phyloP scores from a whole-genome alignment of 2,113 vertebrate species.

The Corythornis cristatus region DNA sequence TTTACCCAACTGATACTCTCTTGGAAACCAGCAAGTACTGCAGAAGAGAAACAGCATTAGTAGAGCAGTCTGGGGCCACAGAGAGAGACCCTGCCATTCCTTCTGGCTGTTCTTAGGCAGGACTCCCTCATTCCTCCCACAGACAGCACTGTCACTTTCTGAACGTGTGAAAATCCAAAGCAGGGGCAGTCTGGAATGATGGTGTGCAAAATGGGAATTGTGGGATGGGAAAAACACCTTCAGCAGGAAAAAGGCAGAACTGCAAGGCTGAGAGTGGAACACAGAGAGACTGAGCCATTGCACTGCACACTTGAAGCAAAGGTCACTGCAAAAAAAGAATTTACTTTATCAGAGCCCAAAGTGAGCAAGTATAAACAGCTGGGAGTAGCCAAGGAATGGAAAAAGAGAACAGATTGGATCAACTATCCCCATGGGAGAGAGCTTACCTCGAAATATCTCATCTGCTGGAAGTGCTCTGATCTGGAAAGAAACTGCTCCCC shows the following conservation, averaged over 20 bases:
- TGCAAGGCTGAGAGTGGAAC: background rate
- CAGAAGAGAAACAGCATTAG: conserved; percentile 15
- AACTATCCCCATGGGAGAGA: background rate
- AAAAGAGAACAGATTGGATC: background rate
- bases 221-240: background rate
- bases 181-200: background rate
- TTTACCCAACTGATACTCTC: conserved; percentile 4
- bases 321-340: background rate
- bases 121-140: background rate
- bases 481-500: background rate
- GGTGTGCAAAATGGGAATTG: background rate
- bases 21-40: conserved; percentile 4
- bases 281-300: background rate
- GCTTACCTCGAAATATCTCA: background rate
- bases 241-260: background rate
- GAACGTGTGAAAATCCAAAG: background rate
- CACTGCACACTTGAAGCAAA: background rate
- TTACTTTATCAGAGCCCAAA: background rate
- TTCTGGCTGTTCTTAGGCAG: background rate
- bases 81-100: background rate
- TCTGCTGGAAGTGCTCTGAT: background rate
- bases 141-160: background rate
- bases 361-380: background rate
- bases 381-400: background rate
- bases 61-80: background rate